phyloP scores from a whole-genome alignment of 2,113 vertebrate species.

The Upupa epops region DNA sequence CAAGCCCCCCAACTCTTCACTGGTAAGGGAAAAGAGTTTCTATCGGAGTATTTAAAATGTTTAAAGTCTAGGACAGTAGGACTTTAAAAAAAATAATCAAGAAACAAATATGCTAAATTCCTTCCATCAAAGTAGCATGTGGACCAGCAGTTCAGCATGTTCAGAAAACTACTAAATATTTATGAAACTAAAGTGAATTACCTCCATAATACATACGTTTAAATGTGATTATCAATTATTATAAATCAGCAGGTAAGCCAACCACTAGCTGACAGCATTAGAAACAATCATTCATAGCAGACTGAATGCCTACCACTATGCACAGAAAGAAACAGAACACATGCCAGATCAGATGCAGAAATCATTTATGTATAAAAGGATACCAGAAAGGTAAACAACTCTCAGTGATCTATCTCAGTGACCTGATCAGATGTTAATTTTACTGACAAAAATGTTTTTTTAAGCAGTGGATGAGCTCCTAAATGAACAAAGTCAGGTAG shows the following conservation, averaged over 20 bases:
- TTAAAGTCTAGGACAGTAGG: not conserved
- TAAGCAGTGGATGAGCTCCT: not conserved
- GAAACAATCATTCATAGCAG: not conserved
- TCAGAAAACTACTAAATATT: not conserved
- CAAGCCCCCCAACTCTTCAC: not conserved
- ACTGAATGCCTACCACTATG: not conserved
- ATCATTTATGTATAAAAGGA: not conserved
- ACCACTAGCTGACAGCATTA: not conserved
- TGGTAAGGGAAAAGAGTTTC: not conserved
- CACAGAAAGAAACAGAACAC: not conserved
- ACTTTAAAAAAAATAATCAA: not conserved
- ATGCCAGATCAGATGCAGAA: not conserved
- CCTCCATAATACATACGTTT: not conserved
- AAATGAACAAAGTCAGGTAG: not conserved
- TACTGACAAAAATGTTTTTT: not conserved
- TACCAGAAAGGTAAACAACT: not conserved
- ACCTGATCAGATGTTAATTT: not conserved
- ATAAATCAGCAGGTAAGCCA: not conserved
- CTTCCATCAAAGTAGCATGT: not conserved
- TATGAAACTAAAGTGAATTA: not conserved
- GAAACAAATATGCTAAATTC: not conserved
- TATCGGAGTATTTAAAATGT: not conserved
- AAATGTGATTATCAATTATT: not conserved
- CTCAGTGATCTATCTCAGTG: not conserved
- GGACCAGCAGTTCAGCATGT: not conserved